Percentiles rank a stretch among this genome's conserved stretches.
These are phyloP conservation scores for Zaprionus bogoriensis DNA, from an alignment of 2,888 invertebrate genomes.

Conservation along the genomic window DNA sequence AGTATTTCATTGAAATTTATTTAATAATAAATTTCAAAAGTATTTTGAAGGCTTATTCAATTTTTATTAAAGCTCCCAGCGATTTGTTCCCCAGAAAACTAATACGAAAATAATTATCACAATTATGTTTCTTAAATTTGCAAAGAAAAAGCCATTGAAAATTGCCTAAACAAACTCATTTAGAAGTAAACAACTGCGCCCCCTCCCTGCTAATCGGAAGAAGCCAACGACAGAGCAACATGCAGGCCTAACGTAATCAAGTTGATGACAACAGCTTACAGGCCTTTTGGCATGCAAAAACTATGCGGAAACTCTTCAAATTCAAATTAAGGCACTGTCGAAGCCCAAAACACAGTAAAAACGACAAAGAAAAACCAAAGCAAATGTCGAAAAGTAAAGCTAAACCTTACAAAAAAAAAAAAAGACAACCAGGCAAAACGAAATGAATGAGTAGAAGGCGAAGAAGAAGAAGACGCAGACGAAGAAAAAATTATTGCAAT, in stretches of 20 bases:
- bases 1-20: neutral
- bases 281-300: conserved; percentile 43
- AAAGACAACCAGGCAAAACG: too few relatives aligned
- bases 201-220: too few relatives aligned
- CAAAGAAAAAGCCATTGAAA: too few relatives aligned
- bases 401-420: conserved; percentile 38
- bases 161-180: too few relatives aligned
- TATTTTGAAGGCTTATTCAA: too few relatives aligned
- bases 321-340: conserved; percentile 66
- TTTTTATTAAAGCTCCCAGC: too few relatives aligned
- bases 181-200: too few relatives aligned
- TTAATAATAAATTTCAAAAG: too few relatives aligned
- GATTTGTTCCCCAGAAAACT: too few relatives aligned
- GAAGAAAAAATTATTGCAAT: conserved; percentile 48
- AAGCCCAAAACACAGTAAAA: conserved; percentile 33
- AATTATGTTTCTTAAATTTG: too few relatives aligned
- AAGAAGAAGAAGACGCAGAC: conserved; percentile 30
- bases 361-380: conserved; percentile 37
- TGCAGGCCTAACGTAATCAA: conserved; percentile 40
- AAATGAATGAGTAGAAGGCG: conserved; percentile 26
- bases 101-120: too few relatives aligned
- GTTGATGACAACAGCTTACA: conserved; percentile 48
- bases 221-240: too few relatives aligned
- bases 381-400: conserved; percentile 41
- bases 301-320: conserved; percentile 72